Base-by-base conservation (phyloP, 2,113 vertebrate genomes). In the Telmatochromis sp. region DNA sequence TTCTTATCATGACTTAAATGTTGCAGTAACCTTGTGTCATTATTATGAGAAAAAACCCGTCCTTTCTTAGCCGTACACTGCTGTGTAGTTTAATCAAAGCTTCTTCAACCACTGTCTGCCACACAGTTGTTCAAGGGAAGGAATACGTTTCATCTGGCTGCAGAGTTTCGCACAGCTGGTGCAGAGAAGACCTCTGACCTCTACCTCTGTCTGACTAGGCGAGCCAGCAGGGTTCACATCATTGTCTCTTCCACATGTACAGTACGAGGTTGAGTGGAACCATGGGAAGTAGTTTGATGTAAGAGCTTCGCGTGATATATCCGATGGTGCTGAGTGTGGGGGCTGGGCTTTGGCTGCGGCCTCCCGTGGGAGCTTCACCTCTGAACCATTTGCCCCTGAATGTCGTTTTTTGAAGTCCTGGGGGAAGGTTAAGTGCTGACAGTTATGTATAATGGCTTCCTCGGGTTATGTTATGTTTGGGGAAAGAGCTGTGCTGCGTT, bases 401-500 rank as follows among this genome's bases (percentile, higher is more conserved):
- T 86, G 81, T 87, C 88, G 90, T 65, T 84, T 94, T 78, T 93
- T 93, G 88, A 92, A 92, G 89, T 84, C 73, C 58, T 40, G 73
- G 33, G 68, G 80, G 90, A 75, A 89, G 87, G 92, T 94, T 92
- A 92, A 92, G 89, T 92, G 85, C 86, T 92, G 88, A 87, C 92
- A 91, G 81, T 54, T 60, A 42, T 81, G 86, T 60, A 71, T 92
- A 82, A 93, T 86, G 80, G 84, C 88, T 65, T 90, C 86, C 90
- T 85, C 47, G 5, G 80, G 90, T 91, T 89, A 57, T 87, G 86
- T 87, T 83, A 58, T 85, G 90, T 86, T 55, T 65, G 63, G 75
- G 51, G 37, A 78, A 35, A 75, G 81, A 54, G 55, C 82, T 82
- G 19, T 68, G 79, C 58, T 85, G 45, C 80, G 33, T 90, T 89